phyloP scores from a whole-genome alignment of 2,888 invertebrate genomes.

The Agrotis segetum region DNA sequence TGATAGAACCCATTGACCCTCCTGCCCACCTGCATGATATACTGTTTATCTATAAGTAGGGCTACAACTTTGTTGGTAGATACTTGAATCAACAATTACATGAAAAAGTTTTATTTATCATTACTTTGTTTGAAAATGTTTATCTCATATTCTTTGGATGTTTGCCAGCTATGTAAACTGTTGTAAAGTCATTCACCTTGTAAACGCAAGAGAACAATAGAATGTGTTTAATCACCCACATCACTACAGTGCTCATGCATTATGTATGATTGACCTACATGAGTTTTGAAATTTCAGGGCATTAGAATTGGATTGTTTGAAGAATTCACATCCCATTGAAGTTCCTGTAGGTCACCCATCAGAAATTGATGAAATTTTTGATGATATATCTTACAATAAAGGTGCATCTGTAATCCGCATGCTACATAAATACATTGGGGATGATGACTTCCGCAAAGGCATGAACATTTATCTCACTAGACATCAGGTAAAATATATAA shows the following conservation, averaged over 20 bases:
- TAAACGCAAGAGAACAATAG: constrained; percentile 65
- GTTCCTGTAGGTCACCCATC: constrained; percentile 98
- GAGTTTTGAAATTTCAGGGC: constrained; percentile 90
- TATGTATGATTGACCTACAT: constrained; percentile 33
- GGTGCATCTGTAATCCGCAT: constrained; percentile 98
- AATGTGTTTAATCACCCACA: constrained; percentile 51
- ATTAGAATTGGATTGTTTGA: constrained; percentile 96
- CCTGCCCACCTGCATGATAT: neutral
- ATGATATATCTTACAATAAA: constrained; percentile 99
- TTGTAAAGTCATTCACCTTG: constrained; percentile 66
- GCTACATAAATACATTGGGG: constrained; percentile 98
- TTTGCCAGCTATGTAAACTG: constrained; percentile 66
- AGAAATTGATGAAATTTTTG: constrained; percentile 99
- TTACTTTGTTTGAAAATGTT: constrained; percentile 42
- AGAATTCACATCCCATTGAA: constrained; percentile 99
- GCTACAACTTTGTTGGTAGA: constrained; percentile 2
- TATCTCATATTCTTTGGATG: constrained; percentile 60
- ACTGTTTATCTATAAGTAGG: constrained; percentile 3
- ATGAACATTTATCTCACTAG: constrained; percentile 97
- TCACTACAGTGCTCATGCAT: constrained; percentile 39
- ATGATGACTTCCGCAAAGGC: constrained; percentile 97
- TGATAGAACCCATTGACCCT: constrained; percentile 1
- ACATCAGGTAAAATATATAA: constrained; percentile 90
- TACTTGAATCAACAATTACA: constrained; percentile 1
- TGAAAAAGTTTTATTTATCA: constrained; percentile 23